Base-by-base conservation (phyloP, 2,888 invertebrate genomes). In the Tetragonula carbonaria region DNA sequence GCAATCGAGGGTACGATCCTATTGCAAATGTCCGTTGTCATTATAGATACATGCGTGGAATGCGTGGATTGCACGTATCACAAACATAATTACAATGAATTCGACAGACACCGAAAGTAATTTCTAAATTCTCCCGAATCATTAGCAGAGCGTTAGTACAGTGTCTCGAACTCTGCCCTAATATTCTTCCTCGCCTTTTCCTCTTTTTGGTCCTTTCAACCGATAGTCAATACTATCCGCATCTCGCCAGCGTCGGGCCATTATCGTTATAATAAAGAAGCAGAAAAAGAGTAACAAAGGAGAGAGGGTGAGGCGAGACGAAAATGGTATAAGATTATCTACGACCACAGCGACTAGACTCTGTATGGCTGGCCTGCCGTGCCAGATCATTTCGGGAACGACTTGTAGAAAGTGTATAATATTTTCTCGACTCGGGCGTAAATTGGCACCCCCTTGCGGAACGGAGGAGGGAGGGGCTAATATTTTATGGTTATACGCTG, bases 251-350 rank as follows among this genome's bases (percentile, higher is more conserved):
- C 85, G 80, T 84, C 82, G 68, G 84, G 86, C 86, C 87, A 87
- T 92, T 91, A 92, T 91, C 91, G 89, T 89, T 83, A 79, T 85
- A 89, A 91, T 90, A 90, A 91, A 91, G 86, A 87, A 89, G 74
- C 74, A 80, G 16, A 75, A 85, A 77, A 80, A 86, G 71, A 75
- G 72, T 66, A 55, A 59, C 63, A 65, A 55, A 67, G 66, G 71
- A 57, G 65, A 51, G 63, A 74, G 51, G n/a, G n/a, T 51, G 57
- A 4, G 57, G 70, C 5, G 81, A 80, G 79, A 83, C 85, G 86
- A 84, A 82, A 89, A 86, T 80, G 80, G 71, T 74, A 45, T 71
- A 73, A 76, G 90, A 88, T 90, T 86, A 90, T 89, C 83, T 86
- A 80, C 86, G 79, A 84, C 66, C 57, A 33, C 73, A 33, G 71